These are phyloP conservation scores for Orycteropus afer DNA, from an alignment of 2,113 vertebrate genomes.

Conservation along the genomic window DNA sequence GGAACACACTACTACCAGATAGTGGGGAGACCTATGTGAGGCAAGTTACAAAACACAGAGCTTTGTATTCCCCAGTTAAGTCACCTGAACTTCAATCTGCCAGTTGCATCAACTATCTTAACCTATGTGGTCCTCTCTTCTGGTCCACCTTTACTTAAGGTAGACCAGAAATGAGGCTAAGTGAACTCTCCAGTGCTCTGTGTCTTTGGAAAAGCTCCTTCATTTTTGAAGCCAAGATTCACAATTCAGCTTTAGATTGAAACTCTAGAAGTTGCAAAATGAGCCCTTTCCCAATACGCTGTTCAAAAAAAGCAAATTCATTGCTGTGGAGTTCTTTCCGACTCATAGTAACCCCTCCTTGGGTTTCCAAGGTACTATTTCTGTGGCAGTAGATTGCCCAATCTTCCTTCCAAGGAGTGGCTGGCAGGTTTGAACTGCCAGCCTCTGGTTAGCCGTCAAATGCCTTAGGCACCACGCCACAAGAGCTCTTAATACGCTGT, in stretches of 20 bases:
- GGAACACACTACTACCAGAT: too few species aligned
- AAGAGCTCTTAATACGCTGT: too few species aligned
- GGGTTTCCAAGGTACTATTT: too few species aligned
- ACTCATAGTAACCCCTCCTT: too few species aligned
- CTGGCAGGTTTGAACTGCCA: too few species aligned
- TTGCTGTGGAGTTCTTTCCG: too few species aligned
- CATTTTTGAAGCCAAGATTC: background rate
- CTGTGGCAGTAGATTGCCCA: too few species aligned
- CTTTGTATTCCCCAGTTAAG: fast-evolving
- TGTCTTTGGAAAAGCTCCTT: background rate
- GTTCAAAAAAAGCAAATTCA: too few species aligned
- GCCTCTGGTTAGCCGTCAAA: too few species aligned
- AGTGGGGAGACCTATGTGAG: background rate
- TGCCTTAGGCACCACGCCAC: too few species aligned
- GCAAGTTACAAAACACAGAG: background rate
- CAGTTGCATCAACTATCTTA: background rate
- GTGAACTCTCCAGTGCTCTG: fast-evolving
- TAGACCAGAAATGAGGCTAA: background rate
- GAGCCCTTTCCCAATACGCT: background rate
- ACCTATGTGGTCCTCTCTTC: background rate
- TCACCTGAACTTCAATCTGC: fast-evolving
- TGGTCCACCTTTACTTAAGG: background rate
- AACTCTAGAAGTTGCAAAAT: background rate
- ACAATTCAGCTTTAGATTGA: background rate
- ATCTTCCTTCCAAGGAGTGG: too few species aligned